Percentiles rank a stretch among this genome's conserved stretches.
Conservation (phyloP, 2,797 vertebrate species). For the Gymnothorax reevesii region DNA sequence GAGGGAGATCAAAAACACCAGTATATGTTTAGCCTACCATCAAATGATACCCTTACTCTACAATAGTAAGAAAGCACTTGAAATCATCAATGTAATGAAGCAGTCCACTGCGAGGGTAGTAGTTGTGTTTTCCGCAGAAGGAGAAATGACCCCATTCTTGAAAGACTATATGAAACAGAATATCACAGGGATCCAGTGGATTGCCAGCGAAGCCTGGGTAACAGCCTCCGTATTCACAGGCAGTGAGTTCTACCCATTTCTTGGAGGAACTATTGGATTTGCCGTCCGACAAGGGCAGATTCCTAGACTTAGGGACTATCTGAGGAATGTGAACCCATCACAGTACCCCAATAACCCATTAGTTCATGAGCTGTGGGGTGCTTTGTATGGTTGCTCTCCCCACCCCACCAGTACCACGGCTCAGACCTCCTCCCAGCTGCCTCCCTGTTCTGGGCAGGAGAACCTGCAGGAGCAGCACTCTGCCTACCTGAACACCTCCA, state of each 20-base stretch:
- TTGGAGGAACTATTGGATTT: constrained; percentile 73
- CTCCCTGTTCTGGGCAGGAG: constrained; percentile 65
- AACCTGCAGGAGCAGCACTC: constrained; percentile 58
- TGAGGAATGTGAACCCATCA: constrained; percentile 62
- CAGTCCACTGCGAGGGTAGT: constrained; percentile 69
- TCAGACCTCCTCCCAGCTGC: constrained; percentile 29
- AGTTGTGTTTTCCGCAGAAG: constrained; percentile 72
- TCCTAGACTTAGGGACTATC: constrained; percentile 60
- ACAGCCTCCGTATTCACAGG: constrained; percentile 71
- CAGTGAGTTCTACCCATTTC: constrained; percentile 65
- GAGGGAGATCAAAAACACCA: constrained; percentile 63
- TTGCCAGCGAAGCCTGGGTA: constrained; percentile 75
- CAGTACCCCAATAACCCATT: constrained; percentile 58
- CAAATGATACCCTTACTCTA: constrained; percentile 73
- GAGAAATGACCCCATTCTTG: constrained; percentile 71
- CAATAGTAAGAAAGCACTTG: constrained; percentile 54
- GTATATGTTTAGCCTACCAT: constrained; percentile 69
- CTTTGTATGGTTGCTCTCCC: constrained; percentile 57
- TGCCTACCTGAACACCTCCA: constrained; percentile 72
- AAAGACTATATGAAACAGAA: constrained; percentile 71
- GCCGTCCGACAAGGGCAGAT: constrained; percentile 67
- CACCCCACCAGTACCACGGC: constrained; percentile 25
- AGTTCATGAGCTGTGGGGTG: constrained; percentile 65
- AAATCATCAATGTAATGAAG: constrained; percentile 71
- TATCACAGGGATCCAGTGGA: constrained; percentile 75